Percentiles rank a stretch among this genome's conserved stretches.
phyloP scores from a whole-genome alignment of 2,888 invertebrate genomes.

The Aporophyla nigra region DNA sequence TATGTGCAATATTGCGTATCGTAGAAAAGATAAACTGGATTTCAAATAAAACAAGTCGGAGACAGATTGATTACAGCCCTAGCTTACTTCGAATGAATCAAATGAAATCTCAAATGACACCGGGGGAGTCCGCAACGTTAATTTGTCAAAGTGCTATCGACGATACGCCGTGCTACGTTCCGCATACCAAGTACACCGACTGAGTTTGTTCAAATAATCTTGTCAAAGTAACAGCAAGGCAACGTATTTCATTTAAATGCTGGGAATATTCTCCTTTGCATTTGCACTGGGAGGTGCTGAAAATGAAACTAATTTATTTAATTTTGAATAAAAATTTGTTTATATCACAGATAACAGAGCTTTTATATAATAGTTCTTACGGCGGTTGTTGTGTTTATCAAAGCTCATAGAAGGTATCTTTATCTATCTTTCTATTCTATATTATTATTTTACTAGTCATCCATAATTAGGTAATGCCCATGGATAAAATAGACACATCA shows the following conservation, averaged over 20 bases:
- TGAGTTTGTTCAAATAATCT: slow-evolving; percentile 30
- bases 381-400: background rate
- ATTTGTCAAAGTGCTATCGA: slow-evolving; percentile 59
- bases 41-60: slow-evolving; percentile 3
- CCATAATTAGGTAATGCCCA: background rate
- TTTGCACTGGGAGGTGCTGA: background rate
- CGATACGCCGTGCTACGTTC: slow-evolving; percentile 23
- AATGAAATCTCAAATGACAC: slow-evolving; percentile 53
- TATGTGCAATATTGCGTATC: no score
- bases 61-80: slow-evolving; percentile 29
- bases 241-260: slow-evolving; percentile 27
- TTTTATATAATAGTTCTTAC: no score
- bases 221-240: slow-evolving; percentile 26
- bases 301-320: background rate
- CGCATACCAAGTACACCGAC: slow-evolving; percentile 51
- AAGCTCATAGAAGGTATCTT: background rate
- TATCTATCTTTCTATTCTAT: background rate
- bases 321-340: background rate
- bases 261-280: slow-evolving; percentile 6
- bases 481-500: slow-evolving; percentile 17
- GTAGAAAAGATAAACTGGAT: background rate
- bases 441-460: background rate
- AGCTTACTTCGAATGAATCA: slow-evolving; percentile 29
- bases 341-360: no score
- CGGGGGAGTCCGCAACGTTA: slow-evolving; percentile 39